Conservation (phyloP, 1,140 invertebrate species). For the Akabosia matsudoensis region DNA sequence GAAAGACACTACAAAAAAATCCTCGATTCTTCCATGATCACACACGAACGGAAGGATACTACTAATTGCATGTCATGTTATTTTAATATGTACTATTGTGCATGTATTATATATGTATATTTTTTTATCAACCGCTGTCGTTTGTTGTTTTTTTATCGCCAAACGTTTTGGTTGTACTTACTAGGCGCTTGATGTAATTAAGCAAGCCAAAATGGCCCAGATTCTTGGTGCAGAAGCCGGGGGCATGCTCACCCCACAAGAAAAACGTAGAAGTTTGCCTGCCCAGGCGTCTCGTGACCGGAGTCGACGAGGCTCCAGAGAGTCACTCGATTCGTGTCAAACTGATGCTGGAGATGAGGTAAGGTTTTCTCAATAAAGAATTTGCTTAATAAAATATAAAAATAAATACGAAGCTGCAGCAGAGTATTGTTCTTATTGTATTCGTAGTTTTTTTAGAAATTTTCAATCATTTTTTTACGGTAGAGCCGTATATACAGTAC, state of each 20-base stretch:
- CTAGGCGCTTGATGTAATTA: slow-evolving; percentile 82
- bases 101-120: too few species aligned
- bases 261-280: slow-evolving; percentile 54
- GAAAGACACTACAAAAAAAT: neutral
- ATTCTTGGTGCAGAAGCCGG: slow-evolving; percentile 57
- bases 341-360: slow-evolving; percentile 63
- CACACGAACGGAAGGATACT: slow-evolving; percentile 10
- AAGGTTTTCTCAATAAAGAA: slow-evolving; percentile 49
- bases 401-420: too few species aligned
- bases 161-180: slow-evolving; percentile 23
- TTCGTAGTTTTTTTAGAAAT: too few species aligned
- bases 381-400: neutral
- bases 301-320: slow-evolving; percentile 58
- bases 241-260: slow-evolving; percentile 47
- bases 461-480: too few species aligned
- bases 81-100: slow-evolving; percentile 1
- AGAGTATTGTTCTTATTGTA: too few species aligned
- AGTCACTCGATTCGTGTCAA: slow-evolving; percentile 62
- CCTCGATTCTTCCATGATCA: neutral
- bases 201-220: slow-evolving; percentile 78
- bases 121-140: slow-evolving; percentile 11
- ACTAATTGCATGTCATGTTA: slow-evolving; percentile 11
- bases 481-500: too few species aligned
- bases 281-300: slow-evolving; percentile 52
- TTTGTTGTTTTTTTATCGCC: slow-evolving; percentile 34